Base-by-base conservation (phyloP, 2,888 invertebrate genomes). In the Heliconius sara region DNA sequence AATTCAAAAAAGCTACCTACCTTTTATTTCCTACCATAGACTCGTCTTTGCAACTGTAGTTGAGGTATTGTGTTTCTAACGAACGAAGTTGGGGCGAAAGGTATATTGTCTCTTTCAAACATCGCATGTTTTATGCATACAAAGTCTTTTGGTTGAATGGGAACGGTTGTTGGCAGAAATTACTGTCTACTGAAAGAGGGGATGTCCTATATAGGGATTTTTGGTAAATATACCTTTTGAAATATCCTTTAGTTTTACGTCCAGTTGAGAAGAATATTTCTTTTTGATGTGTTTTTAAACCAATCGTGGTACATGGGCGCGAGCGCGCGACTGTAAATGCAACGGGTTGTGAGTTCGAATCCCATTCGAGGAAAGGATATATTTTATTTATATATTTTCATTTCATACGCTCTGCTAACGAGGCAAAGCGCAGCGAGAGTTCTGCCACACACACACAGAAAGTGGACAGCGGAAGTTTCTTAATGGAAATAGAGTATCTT, bases 111-210 rank as follows among this genome's bases (percentile, higher is more conserved):
- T 90, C 85, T 84, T 85, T 84, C 90, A 91, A 92, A 91, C 89
- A 89, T 82, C 84, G 87, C 87, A 92, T 93, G 89, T 89, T 89
- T 93, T 93, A 92, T 93, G 92, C 92, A 93, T 91, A 84, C 82
- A 85, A 85, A 87, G 87, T 89, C 88, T 88, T 89, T 89, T 88
- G 82, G 84, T 77, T 82, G 82, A 84, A 83, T 83, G 74, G 80
- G 77, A 78, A 75, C 83, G 83, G 80, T 84, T 84, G 83, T 81
- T 82, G 81, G 83, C 83, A 83, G 83, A 81, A 83, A 84, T 83
- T 84, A 83, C 82, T 82, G 81, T 81, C 81, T 74, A 67, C 75
- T 71, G 76, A 75, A 80, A 77, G 76, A 82, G 83, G 80, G 81
- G 79, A 43, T 79, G 76, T 27, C 77, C 79, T 75, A 66, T 72